Evolutionary conservation across 2,797 vertebrate genomes (phyloP), one percentile per base, ranked within the genome.

Genomic region (Momotus momota): DNA sequence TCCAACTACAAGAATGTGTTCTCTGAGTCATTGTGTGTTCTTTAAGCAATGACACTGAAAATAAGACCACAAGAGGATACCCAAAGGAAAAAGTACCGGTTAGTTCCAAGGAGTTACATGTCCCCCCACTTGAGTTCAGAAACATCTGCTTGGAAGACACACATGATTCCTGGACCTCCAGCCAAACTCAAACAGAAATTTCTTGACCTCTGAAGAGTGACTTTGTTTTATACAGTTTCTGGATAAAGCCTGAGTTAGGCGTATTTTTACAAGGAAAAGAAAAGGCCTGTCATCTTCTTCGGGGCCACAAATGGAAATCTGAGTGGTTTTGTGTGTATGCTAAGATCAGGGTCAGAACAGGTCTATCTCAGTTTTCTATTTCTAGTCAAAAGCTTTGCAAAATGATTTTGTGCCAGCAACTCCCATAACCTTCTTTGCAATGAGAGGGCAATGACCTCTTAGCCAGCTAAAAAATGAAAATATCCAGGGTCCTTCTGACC

Each of bases 371-470:
- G 41, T 84, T 90, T 93, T 91, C 92, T 95, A 93, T 94, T 94
- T 95, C 62, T 71, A 74, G 92, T 82, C 85, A 81, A 92, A 91
- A 91, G 88, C 87, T 81, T 93, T 77, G 80, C 64, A 78, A 84
- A 91, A 73, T 57, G 94, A 91, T 80, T 77, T 54, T 52, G 65
- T 65, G 75, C 72, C 81, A 93, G 73, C 55, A 72, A 33, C 79
- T 94, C 89, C 82, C 91, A 82, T 81, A 86, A 48, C 62, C 65
- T 80, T 54, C 49, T 89, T 67, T 48, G 60, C 91, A 80, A 62
- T 41, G 72, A 78, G 88, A 85, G 80, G 85, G 70, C 85, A 71
- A 61, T 7, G 77, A 70, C 52, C 85, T 74, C 89, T 55, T 52
- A 35, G 51, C 23, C 80, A 58, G 78, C 57, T 61, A 5, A 70